These are phyloP conservation scores for Bruchidius siliquastri DNA, from an alignment of 2,888 invertebrate genomes.

Conservation along the genomic window DNA sequence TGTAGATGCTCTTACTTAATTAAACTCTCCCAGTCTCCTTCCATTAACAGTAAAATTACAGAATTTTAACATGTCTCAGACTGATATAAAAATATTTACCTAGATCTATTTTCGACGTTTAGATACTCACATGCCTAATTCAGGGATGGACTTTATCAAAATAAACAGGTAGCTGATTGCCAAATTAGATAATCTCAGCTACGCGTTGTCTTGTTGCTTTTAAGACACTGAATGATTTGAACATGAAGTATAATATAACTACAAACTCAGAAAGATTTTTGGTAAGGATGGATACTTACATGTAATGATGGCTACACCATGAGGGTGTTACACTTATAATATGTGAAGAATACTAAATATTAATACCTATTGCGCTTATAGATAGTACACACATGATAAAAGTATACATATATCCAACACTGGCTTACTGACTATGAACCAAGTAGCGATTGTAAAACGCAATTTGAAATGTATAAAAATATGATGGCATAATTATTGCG, in stretches of 20 bases:
- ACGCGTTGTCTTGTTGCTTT: neutral
- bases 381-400: neutral
- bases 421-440: neutral
- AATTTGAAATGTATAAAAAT: neutral
- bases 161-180: neutral
- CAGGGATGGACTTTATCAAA: neutral
- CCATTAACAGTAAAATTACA: too few relatives aligned
- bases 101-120: too few relatives aligned
- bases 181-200: neutral
- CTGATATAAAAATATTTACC: too few relatives aligned
- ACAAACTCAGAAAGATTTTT: neutral
- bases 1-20: too few relatives aligned
- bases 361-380: neutral
- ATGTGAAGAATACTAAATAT: neutral
- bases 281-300: neutral
- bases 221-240: neutral
- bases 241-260: neutral
- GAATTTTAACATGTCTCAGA: too few relatives aligned
- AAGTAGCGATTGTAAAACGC: neutral
- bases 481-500: too few relatives aligned
- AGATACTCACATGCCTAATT: too few relatives aligned
- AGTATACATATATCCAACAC: neutral
- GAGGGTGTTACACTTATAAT: neutral
- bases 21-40: too few relatives aligned
- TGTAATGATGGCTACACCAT: neutral